phyloP scores from a whole-genome alignment of 2,888 invertebrate species.

The Leistus spinibarbis region DNA sequence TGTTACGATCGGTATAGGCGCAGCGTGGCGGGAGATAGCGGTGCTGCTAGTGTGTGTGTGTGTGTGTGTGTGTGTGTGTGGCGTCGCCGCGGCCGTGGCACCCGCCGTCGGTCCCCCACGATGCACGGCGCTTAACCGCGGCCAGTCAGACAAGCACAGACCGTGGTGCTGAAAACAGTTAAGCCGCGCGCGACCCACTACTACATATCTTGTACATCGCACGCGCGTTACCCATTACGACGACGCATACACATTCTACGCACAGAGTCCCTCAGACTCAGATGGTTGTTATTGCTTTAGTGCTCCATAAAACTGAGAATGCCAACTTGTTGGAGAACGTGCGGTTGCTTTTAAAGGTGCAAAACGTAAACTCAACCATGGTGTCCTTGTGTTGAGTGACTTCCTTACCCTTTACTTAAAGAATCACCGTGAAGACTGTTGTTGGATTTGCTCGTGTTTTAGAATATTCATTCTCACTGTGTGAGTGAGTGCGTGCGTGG shows the following conservation, averaged over 20 bases:
- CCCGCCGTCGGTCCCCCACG: conserved; percentile 40
- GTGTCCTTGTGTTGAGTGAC: neutral
- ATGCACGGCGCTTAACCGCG: conserved; percentile 46
- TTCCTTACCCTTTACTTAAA: neutral
- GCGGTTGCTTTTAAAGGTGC: neutral
- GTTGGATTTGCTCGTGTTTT: neutral
- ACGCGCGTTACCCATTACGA: neutral
- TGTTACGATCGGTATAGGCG: neutral
- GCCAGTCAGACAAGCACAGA: conserved; percentile 51
- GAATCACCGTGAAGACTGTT: neutral
- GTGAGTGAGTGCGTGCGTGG: neutral
- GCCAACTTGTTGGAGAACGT: neutral
- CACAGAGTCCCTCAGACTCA: neutral
- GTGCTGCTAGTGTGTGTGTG: neutral
- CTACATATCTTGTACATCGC: neutral
- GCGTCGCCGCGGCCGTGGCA: conserved; percentile 10
- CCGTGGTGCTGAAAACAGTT: conserved; percentile 46
- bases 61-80: neutral
- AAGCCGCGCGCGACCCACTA: conserved; percentile 40
- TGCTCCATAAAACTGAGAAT: neutral
- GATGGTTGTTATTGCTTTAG: neutral
- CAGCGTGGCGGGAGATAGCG: neutral
- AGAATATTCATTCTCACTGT: neutral
- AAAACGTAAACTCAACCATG: neutral
- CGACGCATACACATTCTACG: neutral